These are phyloP conservation scores for Solenodon paradoxus DNA, from an alignment of 2,113 vertebrate genomes.

Conservation along the genomic window DNA sequence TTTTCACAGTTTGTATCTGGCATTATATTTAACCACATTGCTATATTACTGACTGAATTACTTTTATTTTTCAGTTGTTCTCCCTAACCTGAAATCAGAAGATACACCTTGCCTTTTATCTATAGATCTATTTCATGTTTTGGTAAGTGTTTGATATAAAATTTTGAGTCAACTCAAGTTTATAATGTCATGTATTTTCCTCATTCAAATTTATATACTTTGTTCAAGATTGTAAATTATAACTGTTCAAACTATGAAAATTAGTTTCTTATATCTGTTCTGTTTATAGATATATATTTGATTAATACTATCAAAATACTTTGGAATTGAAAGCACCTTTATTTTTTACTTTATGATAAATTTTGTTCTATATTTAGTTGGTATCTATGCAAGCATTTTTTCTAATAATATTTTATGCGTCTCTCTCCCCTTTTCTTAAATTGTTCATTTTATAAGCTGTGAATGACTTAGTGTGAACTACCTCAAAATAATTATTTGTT, in stretches of 20 bases:
- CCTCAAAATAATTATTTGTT: constrained; percentile 33
- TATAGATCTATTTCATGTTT: constrained; percentile 94
- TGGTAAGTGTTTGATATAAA: constrained; percentile 86
- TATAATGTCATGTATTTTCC: constrained; percentile 20
- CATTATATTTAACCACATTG: constrained; percentile 16
- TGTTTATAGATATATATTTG: constrained; percentile 45
- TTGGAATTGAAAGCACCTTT: constrained; percentile 41
- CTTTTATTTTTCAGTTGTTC: constrained; percentile 84
- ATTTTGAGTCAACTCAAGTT: background rate
- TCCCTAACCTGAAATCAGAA: constrained; percentile 88
- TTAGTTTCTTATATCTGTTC: constrained; percentile 22
- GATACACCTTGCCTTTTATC: constrained; percentile 91
- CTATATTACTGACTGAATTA: constrained; percentile 31
- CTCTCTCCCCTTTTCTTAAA: background rate
- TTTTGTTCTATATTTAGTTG: background rate
- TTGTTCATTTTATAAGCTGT: constrained; percentile 20
- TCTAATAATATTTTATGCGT: background rate
- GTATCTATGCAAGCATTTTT: background rate
- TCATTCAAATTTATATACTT: constrained; percentile 19
- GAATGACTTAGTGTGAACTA: background rate
- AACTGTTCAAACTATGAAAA: constrained; percentile 5
- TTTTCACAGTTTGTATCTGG: background rate
- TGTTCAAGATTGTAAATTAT: constrained; percentile 27
- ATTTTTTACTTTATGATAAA: constrained; percentile 22
- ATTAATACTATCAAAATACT: constrained; percentile 32